Base-by-base conservation (phyloP, 2,797 vertebrate genomes). In the Meda fulgida region DNA sequence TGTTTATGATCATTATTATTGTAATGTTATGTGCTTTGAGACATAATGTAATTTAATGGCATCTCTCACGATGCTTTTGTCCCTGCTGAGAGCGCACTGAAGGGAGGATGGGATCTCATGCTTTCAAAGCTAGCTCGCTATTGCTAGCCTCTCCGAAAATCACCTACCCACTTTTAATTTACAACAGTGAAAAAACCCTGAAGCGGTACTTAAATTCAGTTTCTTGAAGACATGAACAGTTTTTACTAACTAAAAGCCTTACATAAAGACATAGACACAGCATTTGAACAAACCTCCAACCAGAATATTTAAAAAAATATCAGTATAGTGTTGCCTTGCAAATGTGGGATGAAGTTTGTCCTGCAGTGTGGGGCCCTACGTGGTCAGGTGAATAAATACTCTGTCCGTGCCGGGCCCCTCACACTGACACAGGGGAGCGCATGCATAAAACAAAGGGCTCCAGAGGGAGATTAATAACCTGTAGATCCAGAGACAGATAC, bases 391-490 rank as follows among this genome's bases (percentile, higher is more conserved):
- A 94, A 94, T 93, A 93, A 94, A 93, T 92, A 91, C 92, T 93
- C 93, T 93, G 92, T 94, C 92, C 92, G 81, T 88, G 91, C 83
- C 89, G 92, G 92, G 92, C 92, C 48, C 93, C 92, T 94, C 91
- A 92, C 91, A 92, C 92, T 92, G 89, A 82, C 89, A 91, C 92
- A 87, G 90, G 89, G 65, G 90, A 78, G 91, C 89, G 88, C 93
- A 94, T 94, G 93, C 92, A 94, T 94, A 94, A 94, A 93, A 93
- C 92, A 90, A 84, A 71, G 63, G 84, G 89, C 91, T 93, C 91
- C 89, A 90, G 91, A 92, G 92, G 92, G 92, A 94, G 94, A 95
- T 95, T 94, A 94, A 95, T 95, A 94, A 94, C 82, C 81, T 90
- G 91, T 90, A 87, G 90, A 93, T 94, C 91, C 90, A 90, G 92